Evolutionary conservation across 1,140 invertebrate genomes (phyloP), one percentile per base, ranked within the genome.

Genomic region (Samia ricini): DNA sequence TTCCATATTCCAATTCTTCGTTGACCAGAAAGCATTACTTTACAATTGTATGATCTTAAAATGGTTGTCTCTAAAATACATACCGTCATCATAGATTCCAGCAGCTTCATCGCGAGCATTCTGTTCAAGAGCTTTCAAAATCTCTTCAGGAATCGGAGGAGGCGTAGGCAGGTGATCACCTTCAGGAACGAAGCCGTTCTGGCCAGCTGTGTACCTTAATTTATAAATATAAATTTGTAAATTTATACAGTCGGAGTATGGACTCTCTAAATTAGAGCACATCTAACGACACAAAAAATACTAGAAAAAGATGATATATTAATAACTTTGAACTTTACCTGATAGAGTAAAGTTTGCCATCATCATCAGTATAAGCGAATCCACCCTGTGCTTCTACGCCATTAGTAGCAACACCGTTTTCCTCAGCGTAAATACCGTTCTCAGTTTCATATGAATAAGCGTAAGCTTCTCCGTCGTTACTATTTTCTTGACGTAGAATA

Each of bases 111-210:
- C 85, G 8, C 79, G 72, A 0, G 84, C 84, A 20, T 90, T 90
- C 66, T 88, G 85, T 58, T 85, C 84, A 63, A 83, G 64, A 60
- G 85, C 80, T 67, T 73, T 86, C 65, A 82, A 81, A 68, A 86
- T 92, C 80, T 84, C 91, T 67, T 86, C 90, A 33, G 95, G 95
- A 66, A 95, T 93, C 23, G 95, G 95, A 0, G 95, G 95, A 42
- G 95, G 93, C 2, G 95, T 95, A 19, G 96, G 96, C 18, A 96
- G 78, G 81, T 96, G 95, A 26, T 93, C 94, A 50, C 95, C 95
- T 68, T 93, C 81, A 0, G 95, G 94, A 52, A 93, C 93, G 84
- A 96, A 97, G 8, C 95, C 95, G 57, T 95, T 94, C 77, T 96
- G 94, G 72, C 96, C 95, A 56, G 96, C 96, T 22, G 94, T 93